Evolutionary conservation across 2,888 invertebrate species (phyloP).

Genomic region (Caenorhabditis imperialis): DNA sequence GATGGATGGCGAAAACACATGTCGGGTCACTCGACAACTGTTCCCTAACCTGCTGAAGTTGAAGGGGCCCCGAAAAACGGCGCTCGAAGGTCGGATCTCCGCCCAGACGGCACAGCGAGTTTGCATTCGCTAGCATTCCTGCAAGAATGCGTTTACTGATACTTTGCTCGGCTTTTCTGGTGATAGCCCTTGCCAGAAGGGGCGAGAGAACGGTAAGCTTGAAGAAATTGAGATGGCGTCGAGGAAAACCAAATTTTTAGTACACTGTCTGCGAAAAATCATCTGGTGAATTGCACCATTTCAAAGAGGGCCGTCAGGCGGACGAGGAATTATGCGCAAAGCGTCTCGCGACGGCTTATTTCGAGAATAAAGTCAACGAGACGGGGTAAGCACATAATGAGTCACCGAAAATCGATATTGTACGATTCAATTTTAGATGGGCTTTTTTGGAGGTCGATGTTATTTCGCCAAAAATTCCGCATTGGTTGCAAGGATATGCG

Average conservation of each 20-base stretch:
- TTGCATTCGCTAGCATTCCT: conserved; percentile 65
- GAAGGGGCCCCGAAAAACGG: conserved; percentile 60
- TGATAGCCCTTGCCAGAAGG: conserved; percentile 10
- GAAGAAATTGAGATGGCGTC: background rate
- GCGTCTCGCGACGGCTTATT: conserved; percentile 62
- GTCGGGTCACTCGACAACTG: conserved; percentile 4
- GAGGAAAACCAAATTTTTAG: conserved; percentile 14
- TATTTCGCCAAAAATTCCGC: conserved; percentile 59
- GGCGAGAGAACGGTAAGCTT: conserved; percentile 19
- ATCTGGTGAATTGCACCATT: conserved; percentile 54
- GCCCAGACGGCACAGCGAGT: conserved; percentile 61
- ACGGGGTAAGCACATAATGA: conserved; percentile 63
- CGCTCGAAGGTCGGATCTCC: conserved; percentile 64
- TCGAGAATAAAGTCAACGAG: conserved; percentile 63
- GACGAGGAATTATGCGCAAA: conserved; percentile 59
- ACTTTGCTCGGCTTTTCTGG: conserved; percentile 5
- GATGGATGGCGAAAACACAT: conserved; percentile 15
- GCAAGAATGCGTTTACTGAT: conserved; percentile 18
- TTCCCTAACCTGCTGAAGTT: conserved; percentile 62
- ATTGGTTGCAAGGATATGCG: conserved; percentile 72
- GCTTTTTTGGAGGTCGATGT: conserved; percentile 74
- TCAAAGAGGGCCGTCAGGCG: conserved; percentile 49
- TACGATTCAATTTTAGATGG: conserved; percentile 54
- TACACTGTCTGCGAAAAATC: conserved; percentile 59
- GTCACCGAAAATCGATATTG: background rate